A percentile compares a stretch with the other conserved stretches of the same genome.
Evolutionary conservation across 2,113 vertebrate species (phyloP).

Genomic region (Mesoclemmys tuberculata): DNA sequence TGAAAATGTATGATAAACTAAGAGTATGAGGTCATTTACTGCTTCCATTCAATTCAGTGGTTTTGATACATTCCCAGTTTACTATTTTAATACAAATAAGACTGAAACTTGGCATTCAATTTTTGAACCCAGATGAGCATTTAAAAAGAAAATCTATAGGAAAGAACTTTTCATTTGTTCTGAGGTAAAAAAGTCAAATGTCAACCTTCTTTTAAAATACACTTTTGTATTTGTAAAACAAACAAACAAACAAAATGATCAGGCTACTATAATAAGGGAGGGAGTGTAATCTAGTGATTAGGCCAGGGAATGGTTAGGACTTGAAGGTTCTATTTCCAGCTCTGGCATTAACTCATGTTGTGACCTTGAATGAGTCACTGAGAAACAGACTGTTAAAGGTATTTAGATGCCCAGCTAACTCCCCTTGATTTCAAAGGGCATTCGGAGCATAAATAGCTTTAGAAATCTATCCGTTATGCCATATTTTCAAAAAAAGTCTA

Average conservation of each 20-base stretch:
- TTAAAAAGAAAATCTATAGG: neutral
- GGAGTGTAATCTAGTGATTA: neutral
- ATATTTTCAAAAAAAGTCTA: neutral
- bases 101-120: slow-evolving; percentile 38
- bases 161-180: neutral
- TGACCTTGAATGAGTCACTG: neutral
- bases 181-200: neutral
- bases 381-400: neutral
- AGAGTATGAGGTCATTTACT: slow-evolving; percentile 76
- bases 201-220: neutral
- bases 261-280: neutral
- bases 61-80: slow-evolving; percentile 73
- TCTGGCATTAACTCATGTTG: neutral
- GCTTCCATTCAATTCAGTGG: slow-evolving; percentile 75
- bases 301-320: accelerated
- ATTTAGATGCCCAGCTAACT: neutral
- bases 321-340: neutral
- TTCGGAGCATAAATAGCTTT: neutral
- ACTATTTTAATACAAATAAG: slow-evolving; percentile 68
- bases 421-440: neutral
- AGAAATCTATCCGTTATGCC: neutral
- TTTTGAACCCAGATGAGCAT: neutral
- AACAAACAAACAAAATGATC: accelerated
- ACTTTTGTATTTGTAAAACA: neutral
- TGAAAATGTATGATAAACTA: slow-evolving; percentile 67